A percentile compares a stretch with the other conserved stretches of the same genome.
These are phyloP conservation scores for Melanotaenia duboulayi DNA, from an alignment of 2,113 vertebrate species.

Conservation along the genomic window DNA sequence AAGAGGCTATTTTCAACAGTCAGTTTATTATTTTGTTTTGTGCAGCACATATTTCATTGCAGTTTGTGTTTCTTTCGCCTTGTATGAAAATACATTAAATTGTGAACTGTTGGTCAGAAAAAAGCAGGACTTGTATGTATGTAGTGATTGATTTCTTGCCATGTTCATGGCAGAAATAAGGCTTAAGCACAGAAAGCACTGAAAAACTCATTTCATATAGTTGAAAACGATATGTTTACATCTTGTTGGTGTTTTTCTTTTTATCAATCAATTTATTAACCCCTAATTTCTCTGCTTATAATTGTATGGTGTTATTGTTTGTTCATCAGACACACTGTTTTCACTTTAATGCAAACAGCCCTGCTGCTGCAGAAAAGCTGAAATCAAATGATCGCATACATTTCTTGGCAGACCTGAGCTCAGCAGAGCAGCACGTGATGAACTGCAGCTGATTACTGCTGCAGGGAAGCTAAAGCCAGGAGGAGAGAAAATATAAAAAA, in stretches of 20 bases:
- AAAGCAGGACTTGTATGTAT: neutral
- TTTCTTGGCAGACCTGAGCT: slow-evolving; percentile 54
- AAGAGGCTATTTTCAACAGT: no score
- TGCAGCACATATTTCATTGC: no score
- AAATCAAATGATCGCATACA: slow-evolving; percentile 32
- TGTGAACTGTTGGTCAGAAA: neutral
- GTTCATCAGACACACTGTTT: slow-evolving; percentile 4
- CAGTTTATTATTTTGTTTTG: no score
- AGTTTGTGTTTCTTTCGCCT: neutral
- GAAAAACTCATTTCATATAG: neutral
- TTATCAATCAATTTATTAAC: neutral
- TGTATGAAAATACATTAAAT: neutral
- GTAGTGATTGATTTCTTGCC: slow-evolving; percentile 3
- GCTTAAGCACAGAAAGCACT: slow-evolving; percentile 4
- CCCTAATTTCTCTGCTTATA: neutral
- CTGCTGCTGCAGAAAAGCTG: slow-evolving; percentile 44
- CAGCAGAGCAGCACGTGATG: slow-evolving; percentile 57
- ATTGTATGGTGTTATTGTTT: slow-evolving; percentile 1
- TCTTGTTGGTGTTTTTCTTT: neutral
- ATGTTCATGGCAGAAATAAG: neutral
- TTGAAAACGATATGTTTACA: neutral
- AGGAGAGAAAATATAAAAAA: neutral
- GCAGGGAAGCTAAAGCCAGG: slow-evolving; percentile 19
- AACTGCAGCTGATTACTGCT: slow-evolving; percentile 45
- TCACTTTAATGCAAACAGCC: slow-evolving; percentile 7